Evolutionary conservation across 2,888 invertebrate species (phyloP).

Genomic region (Pediacus dermestoides): DNA sequence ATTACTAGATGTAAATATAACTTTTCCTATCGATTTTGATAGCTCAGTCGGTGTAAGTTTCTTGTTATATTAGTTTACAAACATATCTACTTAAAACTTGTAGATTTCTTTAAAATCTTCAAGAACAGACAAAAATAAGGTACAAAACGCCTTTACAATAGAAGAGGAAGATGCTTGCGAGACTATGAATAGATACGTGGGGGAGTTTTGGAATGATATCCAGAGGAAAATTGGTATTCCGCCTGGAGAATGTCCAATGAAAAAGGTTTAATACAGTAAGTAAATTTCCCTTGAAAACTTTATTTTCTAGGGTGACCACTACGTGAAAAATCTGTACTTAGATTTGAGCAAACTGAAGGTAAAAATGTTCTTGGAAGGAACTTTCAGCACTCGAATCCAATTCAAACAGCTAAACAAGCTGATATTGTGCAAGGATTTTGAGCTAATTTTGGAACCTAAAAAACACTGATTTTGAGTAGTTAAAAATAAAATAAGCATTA

Average conservation of each 20-base stretch:
- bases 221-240: not conserved
- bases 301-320: not conserved
- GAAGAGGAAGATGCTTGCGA: not conserved
- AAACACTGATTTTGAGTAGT: too few species aligned
- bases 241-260: not conserved
- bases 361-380: not conserved
- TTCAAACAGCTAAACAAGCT: not conserved
- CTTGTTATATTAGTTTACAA: too few species aligned
- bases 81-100: too few species aligned
- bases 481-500: not conserved
- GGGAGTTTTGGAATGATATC: not conserved
- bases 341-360: not conserved
- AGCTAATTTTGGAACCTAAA: conserved; percentile 1
- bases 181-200: not conserved
- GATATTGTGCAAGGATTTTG: not conserved
- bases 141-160: not conserved
- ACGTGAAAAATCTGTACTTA: not conserved
- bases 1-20: not conserved
- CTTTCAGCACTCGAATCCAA: not conserved
- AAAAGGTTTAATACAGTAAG: not conserved
- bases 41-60: too few species aligned
- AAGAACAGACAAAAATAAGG: not conserved
- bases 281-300: not conserved
- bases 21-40: not conserved
- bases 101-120: too few species aligned